Evolutionary conservation across 2,113 vertebrate species (phyloP).

Genomic region (Sardina pilchardus): DNA sequence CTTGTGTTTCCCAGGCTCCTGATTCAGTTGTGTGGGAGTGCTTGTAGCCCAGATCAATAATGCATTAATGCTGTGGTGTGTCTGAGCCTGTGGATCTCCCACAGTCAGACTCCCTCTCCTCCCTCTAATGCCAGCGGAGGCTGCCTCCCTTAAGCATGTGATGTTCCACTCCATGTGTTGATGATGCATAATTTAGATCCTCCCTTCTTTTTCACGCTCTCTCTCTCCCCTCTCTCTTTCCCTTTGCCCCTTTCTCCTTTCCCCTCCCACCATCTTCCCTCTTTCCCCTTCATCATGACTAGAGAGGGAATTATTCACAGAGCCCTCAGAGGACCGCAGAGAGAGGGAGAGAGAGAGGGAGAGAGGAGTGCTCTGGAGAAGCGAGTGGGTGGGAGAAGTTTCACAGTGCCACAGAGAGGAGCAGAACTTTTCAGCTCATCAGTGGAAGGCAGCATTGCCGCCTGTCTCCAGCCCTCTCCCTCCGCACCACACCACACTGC

Average conservation of each 20-base stretch:
- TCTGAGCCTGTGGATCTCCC: background rate
- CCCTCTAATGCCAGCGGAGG: background rate
- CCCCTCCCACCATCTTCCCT: background rate
- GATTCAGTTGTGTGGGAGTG: conserved; percentile 20
- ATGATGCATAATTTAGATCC: conserved; percentile 12
- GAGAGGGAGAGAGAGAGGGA: background rate
- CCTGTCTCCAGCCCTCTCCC: background rate
- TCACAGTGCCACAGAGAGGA: background rate
- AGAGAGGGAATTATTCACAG: conserved; percentile 45
- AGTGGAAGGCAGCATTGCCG: background rate
- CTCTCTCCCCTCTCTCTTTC: background rate
- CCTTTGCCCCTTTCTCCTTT: background rate
- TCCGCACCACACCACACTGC: background rate
- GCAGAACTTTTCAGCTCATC: background rate
- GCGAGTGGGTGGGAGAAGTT: background rate
- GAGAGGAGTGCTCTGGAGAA: background rate
- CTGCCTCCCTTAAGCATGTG: background rate
- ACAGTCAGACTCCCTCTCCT: background rate
- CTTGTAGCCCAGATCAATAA: conserved; percentile 27
- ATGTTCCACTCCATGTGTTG: conserved; percentile 16
- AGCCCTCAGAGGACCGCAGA: conserved; percentile 16
- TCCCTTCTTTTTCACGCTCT: background rate
- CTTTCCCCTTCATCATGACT: conserved; percentile 18
- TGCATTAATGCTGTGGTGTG: conserved; percentile 1
- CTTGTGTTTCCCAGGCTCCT: background rate